Evolutionary conservation across 2,113 vertebrate species (phyloP).

Genomic region (Pachypanchax playfairii): DNA sequence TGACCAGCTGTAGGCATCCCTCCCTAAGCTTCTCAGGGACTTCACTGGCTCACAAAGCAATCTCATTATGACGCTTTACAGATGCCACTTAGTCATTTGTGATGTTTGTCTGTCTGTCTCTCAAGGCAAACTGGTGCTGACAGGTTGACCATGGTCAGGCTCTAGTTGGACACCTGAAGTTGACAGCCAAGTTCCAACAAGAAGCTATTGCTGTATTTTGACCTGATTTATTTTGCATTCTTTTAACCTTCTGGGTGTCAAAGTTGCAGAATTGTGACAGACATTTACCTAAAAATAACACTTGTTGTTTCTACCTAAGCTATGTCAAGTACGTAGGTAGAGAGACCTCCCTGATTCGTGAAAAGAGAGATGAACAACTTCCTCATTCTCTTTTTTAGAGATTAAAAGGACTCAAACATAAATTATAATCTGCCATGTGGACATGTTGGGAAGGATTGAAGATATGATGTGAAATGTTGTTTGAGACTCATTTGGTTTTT

Average conservation of each 20-base stretch:
- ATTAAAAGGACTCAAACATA: too few relatives aligned
- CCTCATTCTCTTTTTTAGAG: too few relatives aligned
- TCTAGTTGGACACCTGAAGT: slow-evolving; percentile 26
- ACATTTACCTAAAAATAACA: too few relatives aligned
- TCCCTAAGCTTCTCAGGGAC: slow-evolving; percentile 53
- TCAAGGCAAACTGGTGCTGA: slow-evolving; percentile 24
- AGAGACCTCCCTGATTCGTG: too few relatives aligned
- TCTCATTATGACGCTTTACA: slow-evolving; percentile 75
- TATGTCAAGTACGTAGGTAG: too few relatives aligned
- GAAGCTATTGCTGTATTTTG: slow-evolving; percentile 23
- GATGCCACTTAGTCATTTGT: slow-evolving; percentile 69
- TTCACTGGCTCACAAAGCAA: slow-evolving; percentile 62
- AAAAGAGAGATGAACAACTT: too few relatives aligned
- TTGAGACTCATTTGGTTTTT: too few relatives aligned
- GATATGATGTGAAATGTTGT: too few relatives aligned
- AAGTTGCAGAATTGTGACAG: too few relatives aligned
- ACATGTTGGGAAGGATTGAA: too few relatives aligned
- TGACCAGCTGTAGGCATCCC: slow-evolving; percentile 70
- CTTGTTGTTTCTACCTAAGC: too few relatives aligned
- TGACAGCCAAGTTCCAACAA: slow-evolving; percentile 15
- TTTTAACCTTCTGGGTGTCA: slow-evolving; percentile 27
- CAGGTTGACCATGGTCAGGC: slow-evolving; percentile 44
- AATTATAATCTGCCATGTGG: too few relatives aligned
- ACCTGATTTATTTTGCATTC: slow-evolving; percentile 7
- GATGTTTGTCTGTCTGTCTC: slow-evolving; percentile 49